Evolutionary conservation across 2,113 vertebrate species (phyloP).

Genomic region (Eretmochelys imbricata): DNA sequence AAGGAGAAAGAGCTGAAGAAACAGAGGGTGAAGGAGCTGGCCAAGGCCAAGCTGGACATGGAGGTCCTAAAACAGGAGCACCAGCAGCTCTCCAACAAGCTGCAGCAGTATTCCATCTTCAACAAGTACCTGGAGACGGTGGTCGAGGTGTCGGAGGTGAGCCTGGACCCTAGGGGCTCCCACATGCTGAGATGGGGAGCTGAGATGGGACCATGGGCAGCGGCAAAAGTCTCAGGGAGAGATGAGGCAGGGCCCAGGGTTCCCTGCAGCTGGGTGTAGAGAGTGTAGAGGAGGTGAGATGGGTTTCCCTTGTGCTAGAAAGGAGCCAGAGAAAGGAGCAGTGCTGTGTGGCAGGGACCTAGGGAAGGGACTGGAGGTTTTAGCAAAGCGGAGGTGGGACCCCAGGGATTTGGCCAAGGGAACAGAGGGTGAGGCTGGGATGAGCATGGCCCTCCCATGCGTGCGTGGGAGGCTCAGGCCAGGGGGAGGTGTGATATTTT

Average conservation of each 20-base stretch:
- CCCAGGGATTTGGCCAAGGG: background rate
- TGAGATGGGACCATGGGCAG: background rate
- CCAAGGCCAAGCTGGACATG: slow-evolving; percentile 67
- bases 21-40: slow-evolving; percentile 69
- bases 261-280: background rate
- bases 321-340: background rate
- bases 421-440: background rate
- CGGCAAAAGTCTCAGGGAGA: slow-evolving; percentile 35
- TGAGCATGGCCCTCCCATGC: background rate
- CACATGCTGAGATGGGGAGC: background rate
- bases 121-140: slow-evolving; percentile 80
- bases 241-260: background rate
- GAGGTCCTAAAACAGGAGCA: slow-evolving; percentile 53
- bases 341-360: background rate
- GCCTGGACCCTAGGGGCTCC: background rate
- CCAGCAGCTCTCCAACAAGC: slow-evolving; percentile 56
- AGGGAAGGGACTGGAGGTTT: background rate
- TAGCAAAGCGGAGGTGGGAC: background rate
- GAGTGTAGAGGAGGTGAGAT: background rate
- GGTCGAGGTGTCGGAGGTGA: slow-evolving; percentile 78
- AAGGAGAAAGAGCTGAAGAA: slow-evolving; percentile 58
- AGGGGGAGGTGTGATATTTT: background rate
- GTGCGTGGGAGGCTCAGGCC: background rate
- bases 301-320: background rate
- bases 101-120: slow-evolving; percentile 78